Conservation (phyloP, 2,797 vertebrate genomes). For the Lepilemur septentrionalis region DNA sequence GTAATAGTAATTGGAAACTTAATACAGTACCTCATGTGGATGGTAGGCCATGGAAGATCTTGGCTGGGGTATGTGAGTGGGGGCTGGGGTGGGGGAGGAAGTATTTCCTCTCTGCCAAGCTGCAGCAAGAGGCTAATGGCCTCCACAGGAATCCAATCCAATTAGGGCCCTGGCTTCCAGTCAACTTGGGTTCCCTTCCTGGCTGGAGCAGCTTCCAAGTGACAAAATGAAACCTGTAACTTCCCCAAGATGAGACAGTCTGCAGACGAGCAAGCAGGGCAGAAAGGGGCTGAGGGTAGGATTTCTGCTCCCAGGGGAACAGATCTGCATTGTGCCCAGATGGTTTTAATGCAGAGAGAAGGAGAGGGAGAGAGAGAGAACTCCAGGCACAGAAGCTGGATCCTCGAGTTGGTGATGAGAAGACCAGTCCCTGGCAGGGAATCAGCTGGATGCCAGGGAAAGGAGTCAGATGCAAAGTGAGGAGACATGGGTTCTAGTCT, state of each 20-base stretch:
- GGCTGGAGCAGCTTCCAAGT: constrained; percentile 56
- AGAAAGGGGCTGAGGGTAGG: background rate
- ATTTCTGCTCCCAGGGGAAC: constrained; percentile 63
- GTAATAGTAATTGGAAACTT: background rate
- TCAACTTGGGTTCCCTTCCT: constrained; percentile 61
- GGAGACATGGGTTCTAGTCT: background rate
- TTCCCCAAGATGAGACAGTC: constrained; percentile 33
- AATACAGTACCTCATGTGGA: constrained; percentile 48
- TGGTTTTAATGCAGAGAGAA: background rate
- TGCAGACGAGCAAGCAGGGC: background rate
- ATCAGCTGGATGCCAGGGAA: background rate
- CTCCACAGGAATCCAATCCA: constrained; percentile 65
- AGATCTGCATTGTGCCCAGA: background rate
- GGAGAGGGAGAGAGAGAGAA: background rate
- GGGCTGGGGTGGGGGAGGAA: background rate
- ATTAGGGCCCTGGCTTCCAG: constrained; percentile 67
- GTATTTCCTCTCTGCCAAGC: constrained; percentile 40
- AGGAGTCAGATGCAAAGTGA: background rate
- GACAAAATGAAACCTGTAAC: constrained; percentile 69
- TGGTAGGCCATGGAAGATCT: background rate
- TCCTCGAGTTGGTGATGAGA: background rate
- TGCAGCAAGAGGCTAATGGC: constrained; percentile 57
- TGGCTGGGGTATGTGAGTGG: background rate
- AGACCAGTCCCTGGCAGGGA: background rate
- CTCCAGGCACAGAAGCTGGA: background rate